Conservation (phyloP, 1,140 invertebrate genomes). For the Neoseiulus cucumeris region DNA sequence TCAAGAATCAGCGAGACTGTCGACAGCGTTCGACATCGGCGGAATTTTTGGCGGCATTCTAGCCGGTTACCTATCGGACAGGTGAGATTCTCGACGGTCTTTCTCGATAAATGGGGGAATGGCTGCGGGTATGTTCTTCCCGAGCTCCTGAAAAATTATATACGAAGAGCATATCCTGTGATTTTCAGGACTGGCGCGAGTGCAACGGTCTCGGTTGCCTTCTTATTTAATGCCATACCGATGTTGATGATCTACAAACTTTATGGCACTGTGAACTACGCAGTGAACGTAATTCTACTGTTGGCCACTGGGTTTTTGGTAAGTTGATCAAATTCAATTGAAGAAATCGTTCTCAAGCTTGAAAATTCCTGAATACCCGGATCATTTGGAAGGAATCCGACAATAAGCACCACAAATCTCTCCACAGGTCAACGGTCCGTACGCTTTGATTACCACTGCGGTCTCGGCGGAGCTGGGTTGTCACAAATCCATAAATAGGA, state of each 20-base stretch:
- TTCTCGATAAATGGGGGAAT: too few species aligned
- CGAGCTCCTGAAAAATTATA: too few species aligned
- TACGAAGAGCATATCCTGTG: too few species aligned
- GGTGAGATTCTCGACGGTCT: neutral
- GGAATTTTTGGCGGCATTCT: conserved; percentile 68
- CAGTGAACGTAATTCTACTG: neutral
- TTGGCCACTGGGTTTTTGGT: neutral
- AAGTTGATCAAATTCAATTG: too few species aligned
- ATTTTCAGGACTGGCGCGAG: conserved; percentile 45
- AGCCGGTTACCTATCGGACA: conserved; percentile 64
- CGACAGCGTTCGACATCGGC: conserved; percentile 73
- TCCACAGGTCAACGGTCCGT: conserved; percentile 70
- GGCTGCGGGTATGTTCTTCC: too few species aligned
- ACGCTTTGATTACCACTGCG: conserved; percentile 84
- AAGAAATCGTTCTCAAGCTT: conserved; percentile 12
- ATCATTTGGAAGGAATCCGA: conserved; percentile 13
- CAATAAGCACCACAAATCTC: too few species aligned
- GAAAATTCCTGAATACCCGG: too few species aligned
- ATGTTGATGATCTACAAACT: conserved; percentile 37
- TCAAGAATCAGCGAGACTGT: conserved; percentile 54
- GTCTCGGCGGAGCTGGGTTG: conserved; percentile 83
- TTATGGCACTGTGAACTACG: neutral
- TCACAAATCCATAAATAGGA: conserved; percentile 57
- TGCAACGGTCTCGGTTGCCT: conserved; percentile 57
- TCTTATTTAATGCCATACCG: conserved; percentile 59